Evolutionary conservation across 2,113 vertebrate species (phyloP), one percentile per base, ranked within the genome.

Genomic region (Malurus melanocephalus): DNA sequence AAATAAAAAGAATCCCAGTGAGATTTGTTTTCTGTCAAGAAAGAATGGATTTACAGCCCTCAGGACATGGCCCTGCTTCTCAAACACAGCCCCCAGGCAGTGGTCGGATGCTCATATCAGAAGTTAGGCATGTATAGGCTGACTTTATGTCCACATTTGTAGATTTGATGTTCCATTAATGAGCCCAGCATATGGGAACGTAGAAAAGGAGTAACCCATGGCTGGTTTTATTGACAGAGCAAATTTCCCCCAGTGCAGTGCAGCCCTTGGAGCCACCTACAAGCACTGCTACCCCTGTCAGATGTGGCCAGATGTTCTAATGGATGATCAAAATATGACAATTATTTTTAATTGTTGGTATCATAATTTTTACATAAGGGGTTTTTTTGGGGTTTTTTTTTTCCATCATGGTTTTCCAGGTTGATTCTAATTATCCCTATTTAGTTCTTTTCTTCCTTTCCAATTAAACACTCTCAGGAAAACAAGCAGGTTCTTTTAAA

Each of bases 21-120:
- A 91, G 61, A 74, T 94, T 93, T 92, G 76, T 94, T 89, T 93
- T 84, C 91, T 33, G 49, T 92, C 89, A 86, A 89, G 91, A 85
- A 91, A 83, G 93, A 94, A 93, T 91, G 71, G 83, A 94, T 95
- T 94, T 91, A 93, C 73, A 93, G 57, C 83, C 57, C 80, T 93
- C 83, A 80, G 76, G 80, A 94, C 73, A 61, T 4, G 55, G 65
- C 79, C 82, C 45, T 49, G 33, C 85, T 96, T 86, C 88, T 91
- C 86, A 91, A 92, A 88, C 61, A 65, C 33, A 35, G 33, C 23
- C 88, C 66, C 65, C 66, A 53, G 56, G 74, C 80, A 84, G 92
- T 30, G 75, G 40, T 75, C 1, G 12, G 80, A 78, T 88, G 90
- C 73, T 93, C 46, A 0, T 91, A 89, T 92, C 83, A 89, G 80